Evolutionary conservation across 1,140 invertebrate species (phyloP), one percentile per base, ranked within the genome.

Genomic region (Parasteatoda tepidariorum): DNA sequence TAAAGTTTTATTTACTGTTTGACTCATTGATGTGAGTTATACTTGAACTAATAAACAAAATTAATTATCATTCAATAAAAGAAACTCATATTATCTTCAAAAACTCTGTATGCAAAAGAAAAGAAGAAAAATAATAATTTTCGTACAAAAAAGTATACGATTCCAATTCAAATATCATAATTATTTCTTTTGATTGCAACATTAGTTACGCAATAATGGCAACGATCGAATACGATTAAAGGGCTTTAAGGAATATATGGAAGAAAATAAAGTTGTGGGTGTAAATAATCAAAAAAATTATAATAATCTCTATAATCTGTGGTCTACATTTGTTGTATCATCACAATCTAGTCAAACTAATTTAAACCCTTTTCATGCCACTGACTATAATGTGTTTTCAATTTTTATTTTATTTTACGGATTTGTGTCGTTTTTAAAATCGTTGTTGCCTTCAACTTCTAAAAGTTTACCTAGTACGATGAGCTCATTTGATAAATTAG

Each of bases 351-450:
- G 18, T 79, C 61, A 48, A 13, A 18, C 67, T 0, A 68, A 70
- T 31, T 48, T 61, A 6, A 48, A 68, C 41, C 76, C 76, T 3
- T 61, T 81, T 30, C 55, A 70, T 70, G 66, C 76, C 31, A 48
- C 68, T 61, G 76, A 81, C 33, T 6, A 30, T 13, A 81, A 13
- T 18, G 41, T 81, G 33, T 68, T 61, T 18, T 57, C n/a, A 18
- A 70, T 81, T 55, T 81, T 68, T 41, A 18, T 26, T 18, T 38
- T 81, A 5, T 81, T 70, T 70, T 70, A 70, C 30, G 48, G 18
- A 30, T 70, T 81, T 81, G 76, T 81, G 15, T 59, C 33, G 22
- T 81, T 61, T 55, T 54, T 81, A 24, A 81, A 81, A n/a, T 81
- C 76, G 4, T 11, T 81, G 33, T n/a, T 68, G 15, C 55, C 76